Conservation (phyloP, 1,140 invertebrate genomes). For the Pogonus chalceus region DNA sequence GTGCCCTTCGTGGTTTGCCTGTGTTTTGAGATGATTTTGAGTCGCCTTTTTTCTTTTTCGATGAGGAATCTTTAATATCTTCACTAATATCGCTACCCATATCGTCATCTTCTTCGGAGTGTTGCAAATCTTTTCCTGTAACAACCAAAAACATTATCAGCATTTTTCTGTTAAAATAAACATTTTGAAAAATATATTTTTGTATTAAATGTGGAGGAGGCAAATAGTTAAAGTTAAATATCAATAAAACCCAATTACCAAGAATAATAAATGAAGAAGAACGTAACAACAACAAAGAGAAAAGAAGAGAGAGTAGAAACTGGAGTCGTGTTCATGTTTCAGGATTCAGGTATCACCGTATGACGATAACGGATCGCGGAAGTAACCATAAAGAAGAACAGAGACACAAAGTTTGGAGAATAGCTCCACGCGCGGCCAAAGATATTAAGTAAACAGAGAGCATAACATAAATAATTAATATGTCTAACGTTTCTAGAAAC, state of each 20-base stretch:
- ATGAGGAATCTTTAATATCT: slow-evolving; percentile 42
- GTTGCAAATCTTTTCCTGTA: slow-evolving; percentile 48
- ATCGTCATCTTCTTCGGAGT: slow-evolving; percentile 50
- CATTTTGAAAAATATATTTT: too few species aligned
- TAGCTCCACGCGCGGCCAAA: too few species aligned
- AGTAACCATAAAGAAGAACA: too few species aligned
- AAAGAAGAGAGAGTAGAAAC: not conserved
- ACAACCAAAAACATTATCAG: slow-evolving; percentile 25
- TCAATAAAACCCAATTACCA: slow-evolving; percentile 3
- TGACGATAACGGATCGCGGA: too few species aligned
- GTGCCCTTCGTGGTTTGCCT: slow-evolving; percentile 75
- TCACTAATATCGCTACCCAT: slow-evolving; percentile 49
- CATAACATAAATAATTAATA: slow-evolving; percentile 30
- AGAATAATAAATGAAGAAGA: not conserved
- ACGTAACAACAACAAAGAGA: not conserved
- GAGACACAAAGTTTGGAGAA: too few species aligned
- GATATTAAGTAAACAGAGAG: slow-evolving; percentile 18
- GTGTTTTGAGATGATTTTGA: slow-evolving; percentile 31
- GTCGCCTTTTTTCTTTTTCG: slow-evolving; percentile 48
- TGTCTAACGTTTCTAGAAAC: slow-evolving; percentile 31
- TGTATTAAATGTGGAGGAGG: not conserved
- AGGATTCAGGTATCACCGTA: too few species aligned
- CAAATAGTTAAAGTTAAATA: not conserved
- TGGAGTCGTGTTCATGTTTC: too few species aligned
- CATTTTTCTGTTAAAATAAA: not conserved